Evolutionary conservation across 2,888 invertebrate species (phyloP).

Genomic region (Eupithecia subumbrata): DNA sequence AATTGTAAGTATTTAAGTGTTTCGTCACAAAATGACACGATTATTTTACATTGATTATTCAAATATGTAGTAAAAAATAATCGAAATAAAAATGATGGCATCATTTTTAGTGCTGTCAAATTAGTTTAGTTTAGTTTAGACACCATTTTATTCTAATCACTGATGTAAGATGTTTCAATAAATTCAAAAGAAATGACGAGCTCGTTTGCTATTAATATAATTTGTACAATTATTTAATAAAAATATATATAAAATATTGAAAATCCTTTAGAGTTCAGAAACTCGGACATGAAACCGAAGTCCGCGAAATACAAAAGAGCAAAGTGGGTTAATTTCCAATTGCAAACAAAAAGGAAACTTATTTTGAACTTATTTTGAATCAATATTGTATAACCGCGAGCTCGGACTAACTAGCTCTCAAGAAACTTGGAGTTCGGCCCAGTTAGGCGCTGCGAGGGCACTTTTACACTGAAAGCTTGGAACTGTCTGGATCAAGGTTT

Average conservation of each 20-base stretch:
- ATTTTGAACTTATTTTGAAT: constrained; percentile 34
- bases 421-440: constrained; percentile 40
- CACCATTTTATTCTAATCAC: too few species aligned
- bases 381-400: constrained; percentile 43
- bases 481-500: not conserved
- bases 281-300: constrained; percentile 11
- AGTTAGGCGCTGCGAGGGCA: constrained; percentile 34
- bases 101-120: too few species aligned
- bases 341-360: constrained; percentile 34
- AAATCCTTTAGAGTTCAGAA: not conserved
- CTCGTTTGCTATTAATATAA: too few species aligned
- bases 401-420: constrained; percentile 36
- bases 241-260: not conserved
- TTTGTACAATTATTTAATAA: too few species aligned
- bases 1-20: not conserved
- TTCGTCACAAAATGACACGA: too few species aligned
- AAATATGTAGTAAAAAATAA: too few species aligned
- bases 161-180: too few species aligned
- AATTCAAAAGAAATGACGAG: not conserved
- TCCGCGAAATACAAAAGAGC: constrained; percentile 22
- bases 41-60: too few species aligned
- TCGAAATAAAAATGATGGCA: too few species aligned
- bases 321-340: constrained; percentile 30
- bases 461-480: constrained; percentile 14
- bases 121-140: too few species aligned